Conservation (phyloP, 2,113 vertebrate species). For the Brachirus orientalis region DNA sequence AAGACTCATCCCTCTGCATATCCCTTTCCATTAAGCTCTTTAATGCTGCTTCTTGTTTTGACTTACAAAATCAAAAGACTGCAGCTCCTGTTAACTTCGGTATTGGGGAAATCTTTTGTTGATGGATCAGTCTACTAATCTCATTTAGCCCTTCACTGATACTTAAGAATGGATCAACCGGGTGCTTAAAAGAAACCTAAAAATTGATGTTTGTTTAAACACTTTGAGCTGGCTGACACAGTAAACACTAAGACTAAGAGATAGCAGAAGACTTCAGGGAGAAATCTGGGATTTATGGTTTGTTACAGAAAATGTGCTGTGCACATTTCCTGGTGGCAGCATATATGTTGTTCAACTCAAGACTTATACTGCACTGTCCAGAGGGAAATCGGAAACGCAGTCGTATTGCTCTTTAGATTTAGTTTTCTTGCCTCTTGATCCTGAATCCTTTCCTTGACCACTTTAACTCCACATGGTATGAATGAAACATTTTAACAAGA, state of each 20-base stretch:
- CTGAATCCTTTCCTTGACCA: slow-evolving; percentile 1
- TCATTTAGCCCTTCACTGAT: neutral
- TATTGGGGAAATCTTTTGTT: slow-evolving; percentile 1
- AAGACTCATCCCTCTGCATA: slow-evolving; percentile 30
- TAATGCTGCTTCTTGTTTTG: neutral
- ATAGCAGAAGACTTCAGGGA: too few relatives aligned
- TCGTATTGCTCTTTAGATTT: slow-evolving; percentile 18
- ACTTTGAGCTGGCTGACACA: too few relatives aligned
- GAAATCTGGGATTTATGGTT: slow-evolving; percentile 41
- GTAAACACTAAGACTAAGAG: too few relatives aligned
- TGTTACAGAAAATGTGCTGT: slow-evolving; percentile 49
- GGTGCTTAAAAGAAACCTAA: too few relatives aligned
- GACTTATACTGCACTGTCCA: slow-evolving; percentile 18
- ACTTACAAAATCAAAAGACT: slow-evolving; percentile 3
- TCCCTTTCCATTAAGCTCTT: slow-evolving; percentile 14
- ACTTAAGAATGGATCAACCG: too few relatives aligned
- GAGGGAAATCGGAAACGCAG: slow-evolving; percentile 1
- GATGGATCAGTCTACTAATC: slow-evolving; percentile 11
- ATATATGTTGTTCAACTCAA: slow-evolving; percentile 24
- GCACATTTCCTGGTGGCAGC: slow-evolving; percentile 38
- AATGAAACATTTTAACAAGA: too few relatives aligned
- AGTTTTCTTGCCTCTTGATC: slow-evolving; percentile 16
- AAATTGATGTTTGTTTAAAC: slow-evolving; percentile 14
- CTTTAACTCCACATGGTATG: neutral
- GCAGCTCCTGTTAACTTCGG: neutral